These are phyloP conservation scores for Mesoligia furuncula DNA, from an alignment of 2,888 invertebrate species.

Conservation along the genomic window DNA sequence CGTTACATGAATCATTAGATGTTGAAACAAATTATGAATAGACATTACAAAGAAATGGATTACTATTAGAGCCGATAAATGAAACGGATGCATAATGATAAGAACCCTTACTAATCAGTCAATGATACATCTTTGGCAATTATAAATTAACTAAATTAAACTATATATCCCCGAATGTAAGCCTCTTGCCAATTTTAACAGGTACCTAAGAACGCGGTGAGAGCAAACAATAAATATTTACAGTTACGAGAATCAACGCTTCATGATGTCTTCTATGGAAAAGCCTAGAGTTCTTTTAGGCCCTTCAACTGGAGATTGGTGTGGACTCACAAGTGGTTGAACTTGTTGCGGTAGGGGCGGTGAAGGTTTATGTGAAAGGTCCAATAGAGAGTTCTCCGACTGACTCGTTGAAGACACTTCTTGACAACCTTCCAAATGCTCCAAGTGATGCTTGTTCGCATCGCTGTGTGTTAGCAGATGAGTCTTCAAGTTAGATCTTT, in stretches of 20 bases:
- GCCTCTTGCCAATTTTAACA: slow-evolving; percentile 64
- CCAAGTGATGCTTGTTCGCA: slow-evolving; percentile 87
- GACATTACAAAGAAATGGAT: slow-evolving; percentile 60
- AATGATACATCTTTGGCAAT: slow-evolving; percentile 80
- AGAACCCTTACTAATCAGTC: slow-evolving; percentile 72
- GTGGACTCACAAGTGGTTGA: slow-evolving; percentile 76
- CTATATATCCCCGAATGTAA: slow-evolving; percentile 57
- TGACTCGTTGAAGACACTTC: slow-evolving; percentile 89
- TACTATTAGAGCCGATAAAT: slow-evolving; percentile 39
- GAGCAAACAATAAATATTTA: slow-evolving; percentile 68
- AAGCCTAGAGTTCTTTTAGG: slow-evolving; percentile 92
- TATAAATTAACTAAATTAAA: slow-evolving; percentile 70
- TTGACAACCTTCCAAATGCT: slow-evolving; percentile 88
- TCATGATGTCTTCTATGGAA: slow-evolving; percentile 97
- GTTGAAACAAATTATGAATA: slow-evolving; percentile 56
- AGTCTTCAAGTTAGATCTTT: slow-evolving; percentile 97
- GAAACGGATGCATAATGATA: slow-evolving; percentile 60
- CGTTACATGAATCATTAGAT: slow-evolving; percentile 54
- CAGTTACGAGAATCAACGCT: slow-evolving; percentile 90
- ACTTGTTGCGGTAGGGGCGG: slow-evolving; percentile 77
- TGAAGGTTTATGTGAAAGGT: slow-evolving; percentile 90
- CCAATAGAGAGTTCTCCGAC: slow-evolving; percentile 87
- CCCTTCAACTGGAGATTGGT: slow-evolving; percentile 82
- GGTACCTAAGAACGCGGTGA: slow-evolving; percentile 61
- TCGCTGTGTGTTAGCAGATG: slow-evolving; percentile 97